phyloP scores from a whole-genome alignment of 1,140 invertebrate species.

The Conus betulinus region DNA sequence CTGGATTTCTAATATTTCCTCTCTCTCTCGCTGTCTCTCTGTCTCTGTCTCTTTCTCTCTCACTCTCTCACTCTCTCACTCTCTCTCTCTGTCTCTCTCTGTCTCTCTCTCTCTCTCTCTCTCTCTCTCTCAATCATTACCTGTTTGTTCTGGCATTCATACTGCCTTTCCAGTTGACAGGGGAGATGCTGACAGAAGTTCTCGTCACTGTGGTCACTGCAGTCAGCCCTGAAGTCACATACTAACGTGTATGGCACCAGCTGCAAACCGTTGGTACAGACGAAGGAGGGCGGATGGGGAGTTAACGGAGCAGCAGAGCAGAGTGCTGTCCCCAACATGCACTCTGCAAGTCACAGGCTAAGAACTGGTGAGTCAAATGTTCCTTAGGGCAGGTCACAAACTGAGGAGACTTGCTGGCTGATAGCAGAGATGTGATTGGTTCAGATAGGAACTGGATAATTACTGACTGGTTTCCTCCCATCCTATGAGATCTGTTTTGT shows the following conservation, averaged over 20 bases:
- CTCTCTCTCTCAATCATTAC: no score
- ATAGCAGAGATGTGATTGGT: neutral
- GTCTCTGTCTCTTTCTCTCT: no score
- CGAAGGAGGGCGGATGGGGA: constrained; percentile 7
- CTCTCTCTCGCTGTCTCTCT: no score
- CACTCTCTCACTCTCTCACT: no score
- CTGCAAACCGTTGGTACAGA: constrained; percentile 10
- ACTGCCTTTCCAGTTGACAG: neutral
- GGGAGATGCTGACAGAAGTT: neutral
- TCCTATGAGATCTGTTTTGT: neutral
- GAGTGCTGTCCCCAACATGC: constrained; percentile 2
- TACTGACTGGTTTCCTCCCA: neutral
- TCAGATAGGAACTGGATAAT: neutral
- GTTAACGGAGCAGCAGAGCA: neutral
- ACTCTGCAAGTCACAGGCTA: constrained; percentile 12
- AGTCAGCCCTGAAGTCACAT: no score
- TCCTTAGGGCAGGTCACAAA: neutral
- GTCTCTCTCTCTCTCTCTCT: no score
- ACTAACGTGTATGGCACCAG: neutral
- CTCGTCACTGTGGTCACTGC: neutral
- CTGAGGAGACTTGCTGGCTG: neutral
- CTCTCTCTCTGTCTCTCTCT: no score
- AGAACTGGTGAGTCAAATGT: neutral
- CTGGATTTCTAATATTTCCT: no score
- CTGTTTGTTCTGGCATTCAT: neutral